Percentiles rank a stretch among this genome's conserved stretches.
These are phyloP conservation scores for Oreochromis niloticus DNA, from an alignment of 2,113 vertebrate genomes.

Conservation along the genomic window DNA sequence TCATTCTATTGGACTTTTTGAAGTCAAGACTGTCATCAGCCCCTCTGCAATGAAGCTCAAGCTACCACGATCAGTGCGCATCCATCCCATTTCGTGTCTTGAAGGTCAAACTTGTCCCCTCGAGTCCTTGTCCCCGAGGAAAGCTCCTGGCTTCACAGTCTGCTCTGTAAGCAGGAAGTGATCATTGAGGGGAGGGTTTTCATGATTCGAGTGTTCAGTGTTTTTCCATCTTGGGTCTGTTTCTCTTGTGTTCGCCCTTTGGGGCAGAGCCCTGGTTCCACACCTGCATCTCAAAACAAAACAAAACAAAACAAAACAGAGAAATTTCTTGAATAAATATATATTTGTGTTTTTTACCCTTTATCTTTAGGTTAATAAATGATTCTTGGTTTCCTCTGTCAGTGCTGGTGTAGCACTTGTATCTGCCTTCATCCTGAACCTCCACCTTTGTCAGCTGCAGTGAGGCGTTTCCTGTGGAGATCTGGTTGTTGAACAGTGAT, in stretches of 20 bases:
- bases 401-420: constrained; percentile 60
- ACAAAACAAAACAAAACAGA: background rate
- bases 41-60: fast-evolving
- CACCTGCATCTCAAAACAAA: background rate
- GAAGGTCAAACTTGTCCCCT: background rate
- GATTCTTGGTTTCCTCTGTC: fast-evolving
- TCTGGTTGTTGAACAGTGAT: background rate
- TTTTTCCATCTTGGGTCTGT: background rate
- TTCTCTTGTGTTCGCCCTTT: background rate
- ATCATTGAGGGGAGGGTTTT: background rate
- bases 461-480: constrained; percentile 59
- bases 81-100: fast-evolving
- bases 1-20: background rate
- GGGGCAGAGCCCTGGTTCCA: background rate
- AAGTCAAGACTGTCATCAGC: background rate
- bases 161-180: background rate
- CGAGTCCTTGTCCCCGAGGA: fast-evolving
- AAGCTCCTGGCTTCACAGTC: background rate
- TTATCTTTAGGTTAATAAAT: background rate
- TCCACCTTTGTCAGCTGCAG: constrained; percentile 49
- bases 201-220: background rate
- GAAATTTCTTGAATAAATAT: background rate
- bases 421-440: constrained; percentile 42
- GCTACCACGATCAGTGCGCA: fast-evolving
- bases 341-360: background rate